These are phyloP conservation scores for Gallinago paraguaiae DNA, from an alignment of 2,113 vertebrate genomes.

Conservation along the genomic window DNA sequence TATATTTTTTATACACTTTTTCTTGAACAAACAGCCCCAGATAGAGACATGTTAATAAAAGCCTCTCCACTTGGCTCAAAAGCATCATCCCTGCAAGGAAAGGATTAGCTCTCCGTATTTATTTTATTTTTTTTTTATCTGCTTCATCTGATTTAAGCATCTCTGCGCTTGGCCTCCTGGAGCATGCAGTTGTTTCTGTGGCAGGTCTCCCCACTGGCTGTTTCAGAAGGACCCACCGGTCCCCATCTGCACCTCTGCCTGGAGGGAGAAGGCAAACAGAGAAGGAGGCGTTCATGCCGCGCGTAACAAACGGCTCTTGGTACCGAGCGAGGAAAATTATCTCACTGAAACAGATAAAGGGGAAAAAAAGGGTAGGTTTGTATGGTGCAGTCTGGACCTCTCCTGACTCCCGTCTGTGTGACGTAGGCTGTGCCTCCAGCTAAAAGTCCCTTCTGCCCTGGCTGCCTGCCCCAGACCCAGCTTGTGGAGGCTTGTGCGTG, in stretches of 20 bases:
- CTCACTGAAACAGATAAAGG: conserved; percentile 74
- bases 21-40: background rate
- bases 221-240: background rate
- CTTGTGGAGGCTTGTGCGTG: background rate
- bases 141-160: rapidly evolving
- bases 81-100: background rate
- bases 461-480: background rate
- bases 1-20: background rate
- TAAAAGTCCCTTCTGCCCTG: conserved; percentile 64
- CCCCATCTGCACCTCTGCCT: conserved; percentile 10
- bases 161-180: background rate
- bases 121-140: background rate
- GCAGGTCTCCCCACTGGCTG: background rate
- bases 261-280: conserved; percentile 76
- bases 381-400: background rate
- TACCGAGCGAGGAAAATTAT: conserved; percentile 75
- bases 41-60: background rate
- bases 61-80: background rate
- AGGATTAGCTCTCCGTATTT: background rate
- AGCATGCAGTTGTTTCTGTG: rapidly evolving
- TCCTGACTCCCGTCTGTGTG: background rate
- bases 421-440: conserved; percentile 57
- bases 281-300: conserved; percentile 29
- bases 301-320: conserved; percentile 77
- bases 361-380: conserved; percentile 12